Conservation (phyloP, 2,797 vertebrate species). For the Cossypha niveicapilla region DNA sequence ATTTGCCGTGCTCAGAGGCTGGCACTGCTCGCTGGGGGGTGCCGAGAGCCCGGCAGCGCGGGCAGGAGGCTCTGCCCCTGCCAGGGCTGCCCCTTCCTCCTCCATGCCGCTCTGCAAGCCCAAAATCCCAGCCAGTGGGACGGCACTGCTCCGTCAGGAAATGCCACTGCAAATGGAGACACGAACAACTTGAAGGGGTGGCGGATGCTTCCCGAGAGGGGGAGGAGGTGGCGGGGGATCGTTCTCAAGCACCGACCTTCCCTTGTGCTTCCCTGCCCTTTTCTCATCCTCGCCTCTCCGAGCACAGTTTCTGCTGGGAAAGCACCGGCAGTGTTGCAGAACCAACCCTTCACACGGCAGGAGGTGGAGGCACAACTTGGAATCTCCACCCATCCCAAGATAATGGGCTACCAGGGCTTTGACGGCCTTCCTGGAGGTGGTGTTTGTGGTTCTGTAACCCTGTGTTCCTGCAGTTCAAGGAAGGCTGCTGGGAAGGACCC, state of each 20-base stretch:
- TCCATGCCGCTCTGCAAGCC: rapidly evolving
- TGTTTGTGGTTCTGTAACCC: not conserved
- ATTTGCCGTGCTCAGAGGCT: rapidly evolving
- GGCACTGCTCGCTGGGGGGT: not conserved
- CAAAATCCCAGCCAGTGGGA: not conserved
- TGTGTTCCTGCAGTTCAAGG: not conserved
- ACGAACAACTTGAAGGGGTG: not conserved
- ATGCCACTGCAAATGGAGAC: not conserved
- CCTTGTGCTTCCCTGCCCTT: not conserved
- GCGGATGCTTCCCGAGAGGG: not conserved
- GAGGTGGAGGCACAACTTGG: not conserved
- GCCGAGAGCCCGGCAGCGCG: rapidly evolving
- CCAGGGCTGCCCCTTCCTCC: not conserved
- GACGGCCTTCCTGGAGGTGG: not conserved
- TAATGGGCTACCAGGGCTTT: not conserved
- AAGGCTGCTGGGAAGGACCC: not conserved
- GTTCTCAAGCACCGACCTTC: rapidly evolving
- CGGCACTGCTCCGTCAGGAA: not conserved
- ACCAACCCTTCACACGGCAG: not conserved
- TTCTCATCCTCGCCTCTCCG: not conserved
- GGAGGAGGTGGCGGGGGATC: rapidly evolving
- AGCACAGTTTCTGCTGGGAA: not conserved
- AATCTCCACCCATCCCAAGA: not conserved
- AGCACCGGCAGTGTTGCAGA: not conserved
- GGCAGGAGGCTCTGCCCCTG: not conserved